These are phyloP conservation scores for Macrophya annulata DNA, from an alignment of 2,888 invertebrate species.

Conservation along the genomic window DNA sequence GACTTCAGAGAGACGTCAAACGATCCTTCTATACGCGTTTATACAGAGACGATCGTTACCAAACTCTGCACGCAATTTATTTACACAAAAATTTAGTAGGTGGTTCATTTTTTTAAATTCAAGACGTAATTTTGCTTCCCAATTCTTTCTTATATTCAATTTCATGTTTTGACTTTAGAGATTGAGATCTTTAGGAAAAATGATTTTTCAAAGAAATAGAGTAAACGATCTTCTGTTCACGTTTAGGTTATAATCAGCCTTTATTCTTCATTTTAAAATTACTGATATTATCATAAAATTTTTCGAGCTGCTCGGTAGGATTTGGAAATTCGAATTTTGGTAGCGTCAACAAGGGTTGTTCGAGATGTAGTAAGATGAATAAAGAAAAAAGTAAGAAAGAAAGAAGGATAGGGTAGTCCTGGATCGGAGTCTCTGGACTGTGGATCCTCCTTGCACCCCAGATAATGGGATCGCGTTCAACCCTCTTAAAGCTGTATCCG, in stretches of 20 bases:
- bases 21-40: slow-evolving; percentile 22
- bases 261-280: background rate
- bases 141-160: background rate
- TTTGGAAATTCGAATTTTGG: slow-evolving; percentile 37
- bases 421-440: slow-evolving; percentile 25
- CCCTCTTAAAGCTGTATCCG: slow-evolving; percentile 61
- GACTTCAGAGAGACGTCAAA: slow-evolving; percentile 51
- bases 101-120: background rate
- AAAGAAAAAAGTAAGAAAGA: slow-evolving; percentile 22
- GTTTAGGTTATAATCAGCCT: background rate
- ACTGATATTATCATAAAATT: background rate
- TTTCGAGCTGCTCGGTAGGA: background rate
- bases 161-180: background rate
- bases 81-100: background rate
- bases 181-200: background rate
- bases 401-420: slow-evolving; percentile 22
- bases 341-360: slow-evolving; percentile 11
- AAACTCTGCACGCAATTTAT: slow-evolving; percentile 28
- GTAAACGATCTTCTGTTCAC: background rate
- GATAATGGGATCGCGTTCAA: slow-evolving; percentile 59
- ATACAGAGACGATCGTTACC: slow-evolving; percentile 38
- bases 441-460: slow-evolving; percentile 48
- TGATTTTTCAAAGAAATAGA: background rate
- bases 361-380: slow-evolving; percentile 31
- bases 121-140: background rate